These are phyloP conservation scores for Teleiodes luculella DNA, from an alignment of 2,888 invertebrate species.

Conservation along the genomic window DNA sequence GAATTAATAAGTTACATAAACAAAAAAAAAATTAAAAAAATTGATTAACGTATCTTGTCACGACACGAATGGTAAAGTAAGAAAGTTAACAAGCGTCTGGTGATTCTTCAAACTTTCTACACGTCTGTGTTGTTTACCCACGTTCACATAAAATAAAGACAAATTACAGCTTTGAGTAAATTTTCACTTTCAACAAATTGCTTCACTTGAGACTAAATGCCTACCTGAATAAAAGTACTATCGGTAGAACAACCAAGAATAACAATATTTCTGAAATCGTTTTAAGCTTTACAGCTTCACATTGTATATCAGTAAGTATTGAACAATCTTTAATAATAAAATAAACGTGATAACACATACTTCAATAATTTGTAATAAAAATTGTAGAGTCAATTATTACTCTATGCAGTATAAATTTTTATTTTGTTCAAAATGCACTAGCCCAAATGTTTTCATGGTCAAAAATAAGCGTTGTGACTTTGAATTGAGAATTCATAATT, in stretches of 20 bases:
- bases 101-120: constrained; percentile 25
- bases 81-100: constrained; percentile 26
- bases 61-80: constrained; percentile 21
- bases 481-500: neutral
- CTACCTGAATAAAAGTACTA: too few species aligned
- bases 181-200: constrained; percentile 3
- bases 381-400: constrained; percentile 23
- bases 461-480: neutral
- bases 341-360: neutral
- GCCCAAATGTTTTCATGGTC: neutral
- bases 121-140: constrained; percentile 11
- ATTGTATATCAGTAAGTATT: too few species aligned
- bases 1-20: neutral
- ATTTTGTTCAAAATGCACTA: neutral
- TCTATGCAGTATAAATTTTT: constrained; percentile 12
- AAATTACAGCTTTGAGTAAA: constrained; percentile 12
- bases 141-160: constrained; percentile 22
- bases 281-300: too few species aligned
- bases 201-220: neutral
- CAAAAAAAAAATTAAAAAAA: neutral
- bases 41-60: constrained; percentile 26
- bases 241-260: too few species aligned
- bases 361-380: too few species aligned
- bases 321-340: too few species aligned
- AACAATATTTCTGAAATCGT: too few species aligned